phyloP scores from a whole-genome alignment of 2,113 vertebrate genomes.

The Pelobates fuscus region DNA sequence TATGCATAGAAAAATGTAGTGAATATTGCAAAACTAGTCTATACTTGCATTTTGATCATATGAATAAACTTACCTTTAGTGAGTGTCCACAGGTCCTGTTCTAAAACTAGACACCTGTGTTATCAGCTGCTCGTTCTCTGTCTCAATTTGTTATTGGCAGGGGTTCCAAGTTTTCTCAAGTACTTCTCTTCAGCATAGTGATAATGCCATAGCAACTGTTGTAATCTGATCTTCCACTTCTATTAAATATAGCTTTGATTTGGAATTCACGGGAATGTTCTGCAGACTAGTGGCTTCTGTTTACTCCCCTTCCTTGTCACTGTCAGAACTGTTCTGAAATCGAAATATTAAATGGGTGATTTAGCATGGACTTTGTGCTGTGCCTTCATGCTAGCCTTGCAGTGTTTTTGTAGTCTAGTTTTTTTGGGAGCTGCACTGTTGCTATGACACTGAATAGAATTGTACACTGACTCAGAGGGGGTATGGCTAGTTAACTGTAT shows the following conservation, averaged over 20 bases:
- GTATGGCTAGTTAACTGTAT: fast-evolving
- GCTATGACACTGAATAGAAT: slow-evolving; percentile 28
- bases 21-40: too few species aligned
- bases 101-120: not conserved
- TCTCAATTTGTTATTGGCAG: not conserved
- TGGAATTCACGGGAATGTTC: not conserved
- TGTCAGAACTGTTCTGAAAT: not conserved
- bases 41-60: not conserved
- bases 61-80: slow-evolving; percentile 19
- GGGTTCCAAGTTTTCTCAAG: not conserved
- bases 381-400: not conserved
- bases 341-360: not conserved
- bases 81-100: not conserved
- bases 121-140: not conserved
- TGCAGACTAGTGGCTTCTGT: not conserved
- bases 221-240: slow-evolving; percentile 26
- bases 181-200: slow-evolving; percentile 10
- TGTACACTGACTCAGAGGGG: slow-evolving; percentile 20
- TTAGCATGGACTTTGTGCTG: not conserved
- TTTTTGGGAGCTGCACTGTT: not conserved
- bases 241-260: not conserved
- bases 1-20: too few species aligned
- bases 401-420: not conserved
- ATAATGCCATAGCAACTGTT: slow-evolving; percentile 23
- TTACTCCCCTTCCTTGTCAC: not conserved